phyloP scores from a whole-genome alignment of 2,113 vertebrate genomes.

The Etheostoma spectabile region DNA sequence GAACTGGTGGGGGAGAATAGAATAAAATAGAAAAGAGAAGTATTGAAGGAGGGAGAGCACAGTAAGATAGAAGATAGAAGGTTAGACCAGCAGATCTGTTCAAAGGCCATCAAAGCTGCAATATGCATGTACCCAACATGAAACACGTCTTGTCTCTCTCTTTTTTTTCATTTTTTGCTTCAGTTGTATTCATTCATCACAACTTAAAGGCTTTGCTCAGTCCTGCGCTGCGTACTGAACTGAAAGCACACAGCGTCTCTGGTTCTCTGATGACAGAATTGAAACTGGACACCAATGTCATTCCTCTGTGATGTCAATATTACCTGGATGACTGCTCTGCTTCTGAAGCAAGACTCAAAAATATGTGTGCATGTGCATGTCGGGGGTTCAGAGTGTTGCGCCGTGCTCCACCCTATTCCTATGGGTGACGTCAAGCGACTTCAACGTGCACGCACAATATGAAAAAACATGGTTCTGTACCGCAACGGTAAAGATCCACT shows the following conservation, averaged over 20 bases:
- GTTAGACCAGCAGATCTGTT: conserved; percentile 18
- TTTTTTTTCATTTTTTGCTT: conserved; percentile 17
- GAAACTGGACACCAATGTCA: conserved; percentile 46
- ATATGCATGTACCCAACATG: neutral
- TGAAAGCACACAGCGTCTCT: conserved; percentile 3
- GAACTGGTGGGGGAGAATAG: conserved; percentile 83
- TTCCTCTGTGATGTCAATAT: conserved; percentile 44
- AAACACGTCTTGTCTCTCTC: conserved; percentile 3
- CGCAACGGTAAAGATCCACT: no score
- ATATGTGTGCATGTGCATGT: neutral
- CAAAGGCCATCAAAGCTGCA: conserved; percentile 10
- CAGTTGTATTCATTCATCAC: conserved; percentile 17
- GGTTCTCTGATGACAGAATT: conserved; percentile 24
- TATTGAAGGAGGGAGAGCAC: neutral
- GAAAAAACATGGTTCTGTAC: no score
- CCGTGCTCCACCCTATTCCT: no score
- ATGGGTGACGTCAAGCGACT: no score
- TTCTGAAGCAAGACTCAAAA: conserved; percentile 23
- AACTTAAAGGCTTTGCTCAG: conserved; percentile 25
- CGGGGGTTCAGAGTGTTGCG: neutral
- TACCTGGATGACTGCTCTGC: conserved; percentile 48
- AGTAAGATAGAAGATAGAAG: neutral
- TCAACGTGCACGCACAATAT: no score
- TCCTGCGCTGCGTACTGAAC: conserved; percentile 23
- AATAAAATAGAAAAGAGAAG: conserved; percentile 19